Percentiles rank a stretch among this genome's conserved stretches.
Evolutionary conservation across 2,113 vertebrate species (phyloP).

Genomic region (Pitta sordida): DNA sequence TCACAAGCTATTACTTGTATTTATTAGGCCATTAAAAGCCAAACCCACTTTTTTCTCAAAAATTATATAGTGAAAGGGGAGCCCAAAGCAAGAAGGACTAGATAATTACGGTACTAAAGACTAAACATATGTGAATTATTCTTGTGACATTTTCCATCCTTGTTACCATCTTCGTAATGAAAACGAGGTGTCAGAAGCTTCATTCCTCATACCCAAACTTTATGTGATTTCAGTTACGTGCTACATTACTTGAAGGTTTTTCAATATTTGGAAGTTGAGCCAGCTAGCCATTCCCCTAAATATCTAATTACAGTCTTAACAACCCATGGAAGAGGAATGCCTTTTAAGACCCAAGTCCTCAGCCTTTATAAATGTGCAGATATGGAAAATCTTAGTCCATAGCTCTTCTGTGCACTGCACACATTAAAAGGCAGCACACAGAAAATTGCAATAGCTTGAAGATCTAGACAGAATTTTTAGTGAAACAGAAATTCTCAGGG

Average conservation of each 20-base stretch:
- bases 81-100: neutral
- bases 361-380: neutral
- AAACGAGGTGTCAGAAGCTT: constrained; percentile 6
- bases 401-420: neutral
- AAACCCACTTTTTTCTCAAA: neutral
- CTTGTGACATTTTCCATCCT: constrained; percentile 36
- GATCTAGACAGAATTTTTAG: neutral
- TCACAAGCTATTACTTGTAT: constrained; percentile 50
- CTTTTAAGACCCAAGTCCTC: neutral
- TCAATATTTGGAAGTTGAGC: neutral
- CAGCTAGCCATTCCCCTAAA: neutral
- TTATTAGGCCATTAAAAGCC: constrained; percentile 55
- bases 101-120: constrained; percentile 29
- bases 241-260: neutral
- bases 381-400: neutral
- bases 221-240: neutral
- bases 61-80: neutral
- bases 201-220: neutral
- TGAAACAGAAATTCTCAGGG: neutral
- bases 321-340: neutral
- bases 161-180: constrained; percentile 13
- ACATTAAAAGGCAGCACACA: neutral
- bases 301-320: constrained; percentile 17
- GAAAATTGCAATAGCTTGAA: neutral
- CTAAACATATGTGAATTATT: constrained; percentile 24